Evolutionary conservation across 2,797 vertebrate genomes (phyloP).

Genomic region (Oreochromis mossambicus): DNA sequence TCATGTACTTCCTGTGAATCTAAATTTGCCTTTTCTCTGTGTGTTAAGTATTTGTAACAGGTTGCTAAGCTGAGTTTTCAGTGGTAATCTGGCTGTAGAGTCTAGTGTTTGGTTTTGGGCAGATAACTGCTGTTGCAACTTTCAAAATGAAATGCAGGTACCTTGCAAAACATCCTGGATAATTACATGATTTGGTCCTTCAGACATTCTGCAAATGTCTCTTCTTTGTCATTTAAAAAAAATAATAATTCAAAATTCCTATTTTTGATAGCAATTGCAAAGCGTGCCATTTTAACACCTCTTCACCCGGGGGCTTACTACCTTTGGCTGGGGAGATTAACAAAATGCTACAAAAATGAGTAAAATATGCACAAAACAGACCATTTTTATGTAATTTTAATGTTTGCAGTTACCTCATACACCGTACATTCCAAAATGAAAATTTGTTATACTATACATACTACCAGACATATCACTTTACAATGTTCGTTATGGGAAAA

Average conservation of each 20-base stretch:
- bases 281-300: slow-evolving; percentile 87
- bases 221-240: slow-evolving; percentile 84
- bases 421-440: slow-evolving; percentile 98
- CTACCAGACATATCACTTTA: slow-evolving; percentile 97
- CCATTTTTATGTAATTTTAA: slow-evolving; percentile 99
- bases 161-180: slow-evolving; percentile 71
- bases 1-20: slow-evolving; percentile 80
- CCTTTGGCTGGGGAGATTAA: slow-evolving; percentile 71
- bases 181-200: slow-evolving; percentile 79
- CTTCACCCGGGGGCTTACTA: slow-evolving; percentile 78
- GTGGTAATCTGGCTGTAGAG: slow-evolving; percentile 61
- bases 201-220: slow-evolving; percentile 76
- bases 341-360: slow-evolving; percentile 70
- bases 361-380: slow-evolving; percentile 83
- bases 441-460: slow-evolving; percentile 90
- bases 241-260: slow-evolving; percentile 74
- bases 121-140: slow-evolving; percentile 57
- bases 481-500: slow-evolving; percentile 88
- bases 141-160: slow-evolving; percentile 68
- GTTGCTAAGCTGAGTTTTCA: slow-evolving; percentile 51
- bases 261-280: slow-evolving; percentile 91
- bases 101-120: slow-evolving; percentile 70
- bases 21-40: slow-evolving; percentile 77
- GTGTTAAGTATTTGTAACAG: slow-evolving; percentile 69
- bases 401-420: slow-evolving; percentile 96